Base-by-base conservation (phyloP, 2,888 invertebrate species). In the Drosophila kuntzei region DNA sequence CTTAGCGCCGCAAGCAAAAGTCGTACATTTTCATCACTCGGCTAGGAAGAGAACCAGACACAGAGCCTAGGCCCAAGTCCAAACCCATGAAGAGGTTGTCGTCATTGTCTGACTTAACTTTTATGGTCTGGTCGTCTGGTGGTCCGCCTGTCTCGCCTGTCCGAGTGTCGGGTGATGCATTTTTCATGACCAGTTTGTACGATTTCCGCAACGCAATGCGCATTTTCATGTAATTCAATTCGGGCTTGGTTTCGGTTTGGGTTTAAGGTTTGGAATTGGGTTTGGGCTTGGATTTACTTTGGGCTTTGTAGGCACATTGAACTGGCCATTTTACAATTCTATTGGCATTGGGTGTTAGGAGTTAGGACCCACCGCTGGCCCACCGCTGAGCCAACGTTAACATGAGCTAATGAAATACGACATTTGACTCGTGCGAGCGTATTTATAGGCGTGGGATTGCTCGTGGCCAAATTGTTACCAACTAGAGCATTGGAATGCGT, bases 181-280 rank as follows among this genome's bases (percentile, higher is more conserved):
- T 85, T 87, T 85, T 86, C 85, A 86, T 86, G 87, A 86, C 85
- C 85, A 79, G 85, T 82, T 86, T 85, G 87, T 87, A 85, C 87
- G 80, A 87, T 86, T 87, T 85, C 85, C 79, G 80, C 82, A 79
- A 82, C 85, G 85, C 82, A 84, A 67, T 71, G 71, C 79, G 80
- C 87, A 79, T 80, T 83, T 86, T 87, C 80, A 85, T 76, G 87
- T 85, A 85, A 87, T 87, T 87, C 85, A 79, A 87, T 85, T 85
- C 80, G 67, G 72, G 46, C 36, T 50, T 46, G 53, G 34, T 74
- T 67, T 49, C 44, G 32, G 68, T 61, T 62, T 66, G 43, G 22
- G 32, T 51, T 75, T 58, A 12, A 18, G 12, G 14, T 29, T 18
- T 29, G 5, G 14, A 8, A 25, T 44, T 37, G 16, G n/a, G 44